Conservation (phyloP, 2,797 vertebrate species). For the Glossophaga mutica region DNA sequence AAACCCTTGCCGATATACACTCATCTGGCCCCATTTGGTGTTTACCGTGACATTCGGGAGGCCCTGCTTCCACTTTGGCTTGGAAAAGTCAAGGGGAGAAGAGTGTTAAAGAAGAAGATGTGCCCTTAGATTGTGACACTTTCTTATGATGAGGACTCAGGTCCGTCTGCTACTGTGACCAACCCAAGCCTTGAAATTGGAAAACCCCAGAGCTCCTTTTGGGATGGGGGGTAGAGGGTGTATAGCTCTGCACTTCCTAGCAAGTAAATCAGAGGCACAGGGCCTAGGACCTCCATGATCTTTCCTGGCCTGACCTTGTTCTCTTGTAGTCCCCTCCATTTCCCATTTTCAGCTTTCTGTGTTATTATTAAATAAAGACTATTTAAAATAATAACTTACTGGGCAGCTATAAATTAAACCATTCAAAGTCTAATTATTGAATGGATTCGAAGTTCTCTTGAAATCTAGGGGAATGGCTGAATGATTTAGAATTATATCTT, state of each 20-base stretch:
- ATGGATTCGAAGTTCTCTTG: not conserved
- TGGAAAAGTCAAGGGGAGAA: not conserved
- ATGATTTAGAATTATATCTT: not conserved
- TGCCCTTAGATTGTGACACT: no score
- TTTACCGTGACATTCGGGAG: rapidly evolving
- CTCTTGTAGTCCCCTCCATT: not conserved
- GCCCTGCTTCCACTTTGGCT: no score
- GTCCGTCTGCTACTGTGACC: not conserved
- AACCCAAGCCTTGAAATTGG: not conserved
- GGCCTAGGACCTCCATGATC: rapidly evolving
- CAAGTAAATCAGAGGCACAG: not conserved
- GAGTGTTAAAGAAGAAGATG: rapidly evolving
- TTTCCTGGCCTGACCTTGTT: not conserved
- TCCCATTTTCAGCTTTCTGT: not conserved
- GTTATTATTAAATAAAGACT: not conserved
- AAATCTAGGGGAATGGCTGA: not conserved
- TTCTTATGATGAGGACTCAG: not conserved
- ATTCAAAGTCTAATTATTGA: not conserved
- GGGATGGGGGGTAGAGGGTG: not conserved
- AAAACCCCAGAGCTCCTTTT: no score
- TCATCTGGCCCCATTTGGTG: not conserved
- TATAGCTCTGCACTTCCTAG: not conserved
- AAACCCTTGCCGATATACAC: rapidly evolving
- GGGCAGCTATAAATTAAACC: not conserved
- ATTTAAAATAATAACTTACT: not conserved